Evolutionary conservation across 1,140 invertebrate genomes (phyloP), one percentile per base, ranked within the genome.

Genomic region (Camponotus floridanus): DNA sequence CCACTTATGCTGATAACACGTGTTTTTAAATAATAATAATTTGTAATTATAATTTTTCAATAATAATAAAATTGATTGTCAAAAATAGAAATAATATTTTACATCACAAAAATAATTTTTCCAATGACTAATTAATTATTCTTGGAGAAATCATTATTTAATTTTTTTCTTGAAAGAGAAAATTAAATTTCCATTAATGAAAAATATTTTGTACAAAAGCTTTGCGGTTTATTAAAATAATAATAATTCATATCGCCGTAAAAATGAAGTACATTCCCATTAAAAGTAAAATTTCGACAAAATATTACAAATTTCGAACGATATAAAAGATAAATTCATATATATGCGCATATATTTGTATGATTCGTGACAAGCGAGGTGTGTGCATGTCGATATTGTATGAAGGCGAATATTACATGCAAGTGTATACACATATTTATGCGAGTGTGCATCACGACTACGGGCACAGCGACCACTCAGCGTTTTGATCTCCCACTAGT

Each of bases 401-500:
- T 9, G 59, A 65, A 68, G 42, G 42, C 2, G 64, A 68, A 68
- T 70, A 55, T 80, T 57, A 61, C 73, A 68, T 45, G 13, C 55
- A 31, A 33, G 55, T 71, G 33, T 45, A 65, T 76, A 62, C 42
- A 51, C 39, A 51, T 87, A 55, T 76, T 81, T 87, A 57, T 3
- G 18, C 18, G 62, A 45, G 71, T 48, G 70, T 48, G 70, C n/a
- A 61, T 11, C 26, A 61, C 48, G 36, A 26, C 26, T 31, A 8
- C 48, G 48, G 13, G 64, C 55, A 64, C 79, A 86, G 73, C 86
- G 83, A 80, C 86, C 87, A 92, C 85, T 90, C 91, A 91, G 92
- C 91, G 91, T 93, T 94, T 94, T 92, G 90, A 94, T 94, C 93
- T 94, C 93, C 93, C 93, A 94, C 93, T 93, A 90, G 87, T 86